phyloP scores from a whole-genome alignment of 2,113 vertebrate genomes.

The Tauraco erythrolophus region DNA sequence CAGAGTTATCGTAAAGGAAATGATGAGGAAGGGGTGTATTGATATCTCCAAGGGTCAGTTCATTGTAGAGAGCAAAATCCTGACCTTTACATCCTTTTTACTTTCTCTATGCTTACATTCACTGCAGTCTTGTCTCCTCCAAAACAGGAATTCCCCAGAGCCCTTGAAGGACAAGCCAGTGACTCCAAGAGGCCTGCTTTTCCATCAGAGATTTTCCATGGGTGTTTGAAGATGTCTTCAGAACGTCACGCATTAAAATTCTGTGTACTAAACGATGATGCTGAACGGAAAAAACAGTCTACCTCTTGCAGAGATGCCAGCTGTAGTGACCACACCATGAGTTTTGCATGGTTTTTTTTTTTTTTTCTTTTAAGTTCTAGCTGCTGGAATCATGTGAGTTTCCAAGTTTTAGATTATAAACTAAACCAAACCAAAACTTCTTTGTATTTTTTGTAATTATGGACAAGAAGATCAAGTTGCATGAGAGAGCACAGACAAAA shows the following conservation, averaged over 20 bases:
- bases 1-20: neutral
- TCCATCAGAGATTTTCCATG: neutral
- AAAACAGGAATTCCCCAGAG: neutral
- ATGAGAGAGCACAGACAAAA: neutral
- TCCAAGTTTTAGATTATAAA: neutral
- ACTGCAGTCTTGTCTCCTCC: neutral
- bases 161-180: neutral
- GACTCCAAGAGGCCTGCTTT: neutral
- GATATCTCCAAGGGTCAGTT: neutral
- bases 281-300: neutral
- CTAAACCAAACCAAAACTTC: neutral
- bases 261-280: neutral
- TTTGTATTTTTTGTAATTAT: neutral
- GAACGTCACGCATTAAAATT: neutral
- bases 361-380: neutral
- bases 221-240: neutral
- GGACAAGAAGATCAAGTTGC: neutral
- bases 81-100: neutral
- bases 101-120: neutral
- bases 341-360: neutral
- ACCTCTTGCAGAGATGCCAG: neutral
- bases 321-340: neutral
- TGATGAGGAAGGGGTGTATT: accelerated
- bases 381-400: accelerated
- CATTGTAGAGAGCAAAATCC: neutral